A percentile compares a stretch with the other conserved stretches of the same genome.
Conservation (phyloP, 2,113 vertebrate species). For the Arothron firmamentum region DNA sequence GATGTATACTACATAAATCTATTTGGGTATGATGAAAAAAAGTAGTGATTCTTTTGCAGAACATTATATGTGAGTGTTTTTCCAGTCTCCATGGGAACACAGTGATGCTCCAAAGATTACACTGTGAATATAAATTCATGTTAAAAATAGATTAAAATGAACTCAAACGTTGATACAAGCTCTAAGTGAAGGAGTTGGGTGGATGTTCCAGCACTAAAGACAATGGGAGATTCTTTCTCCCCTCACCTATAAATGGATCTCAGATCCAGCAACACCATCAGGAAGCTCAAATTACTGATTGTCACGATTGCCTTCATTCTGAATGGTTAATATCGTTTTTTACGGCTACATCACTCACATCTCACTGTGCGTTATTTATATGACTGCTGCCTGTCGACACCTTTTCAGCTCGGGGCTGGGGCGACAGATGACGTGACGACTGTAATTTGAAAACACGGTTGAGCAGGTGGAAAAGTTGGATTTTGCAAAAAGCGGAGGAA, state of each 20-base stretch:
- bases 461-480: conserved; percentile 21
- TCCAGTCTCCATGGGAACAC: conserved; percentile 46
- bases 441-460: conserved; percentile 23
- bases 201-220: conserved; percentile 26
- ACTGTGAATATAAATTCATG: conserved; percentile 20
- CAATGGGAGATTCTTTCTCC: conserved; percentile 16
- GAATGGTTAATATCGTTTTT: conserved; percentile 17
- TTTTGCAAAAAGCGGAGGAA: conserved; percentile 5
- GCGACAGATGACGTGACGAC: conserved; percentile 17
- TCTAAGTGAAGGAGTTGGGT: conserved; percentile 40
- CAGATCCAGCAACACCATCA: conserved; percentile 1
- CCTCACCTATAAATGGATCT: conserved; percentile 24
- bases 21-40: no score
- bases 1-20: no score
- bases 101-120: conserved; percentile 17
- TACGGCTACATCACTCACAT: conserved; percentile 16
- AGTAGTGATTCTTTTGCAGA: no score
- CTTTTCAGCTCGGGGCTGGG: conserved; percentile 14
- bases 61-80: neutral
- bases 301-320: conserved; percentile 9
- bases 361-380: conserved; percentile 35
- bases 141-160: conserved; percentile 29
- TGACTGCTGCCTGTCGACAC: conserved; percentile 26
- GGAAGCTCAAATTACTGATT: conserved; percentile 20
- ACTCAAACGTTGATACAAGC: conserved; percentile 14